phyloP scores from a whole-genome alignment of 2,888 invertebrate species.

The Cryptophagus acutangulus region DNA sequence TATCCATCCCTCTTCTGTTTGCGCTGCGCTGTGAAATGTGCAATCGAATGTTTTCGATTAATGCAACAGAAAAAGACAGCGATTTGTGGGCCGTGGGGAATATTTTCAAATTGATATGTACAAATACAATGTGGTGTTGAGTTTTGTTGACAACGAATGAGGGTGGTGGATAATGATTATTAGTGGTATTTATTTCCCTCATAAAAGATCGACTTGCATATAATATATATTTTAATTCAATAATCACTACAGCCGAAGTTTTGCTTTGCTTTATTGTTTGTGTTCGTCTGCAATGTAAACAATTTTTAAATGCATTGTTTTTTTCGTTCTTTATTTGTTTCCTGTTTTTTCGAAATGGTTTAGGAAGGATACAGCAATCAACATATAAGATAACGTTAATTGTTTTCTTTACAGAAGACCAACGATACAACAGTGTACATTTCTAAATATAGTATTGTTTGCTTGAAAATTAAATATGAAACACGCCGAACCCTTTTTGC shows the following conservation, averaged over 20 bases:
- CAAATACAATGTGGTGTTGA: conserved; percentile 18
- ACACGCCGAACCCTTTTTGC: too few relatives aligned
- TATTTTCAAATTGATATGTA: conserved; percentile 8
- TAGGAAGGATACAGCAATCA: conserved; percentile 1
- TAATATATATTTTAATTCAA: too few relatives aligned
- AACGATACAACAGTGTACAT: neutral
- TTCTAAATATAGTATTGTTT: conserved; percentile 1
- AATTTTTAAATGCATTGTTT: too few relatives aligned
- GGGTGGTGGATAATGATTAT: conserved; percentile 18
- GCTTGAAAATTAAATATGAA: too few relatives aligned
- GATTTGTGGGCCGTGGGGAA: conserved; percentile 8
- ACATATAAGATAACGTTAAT: neutral
- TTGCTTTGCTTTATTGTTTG: too few relatives aligned
- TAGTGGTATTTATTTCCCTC: conserved; percentile 18
- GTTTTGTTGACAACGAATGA: conserved; percentile 16
- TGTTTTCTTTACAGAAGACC: conserved; percentile 1
- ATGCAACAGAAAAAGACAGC: neutral
- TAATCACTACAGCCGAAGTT: too few relatives aligned
- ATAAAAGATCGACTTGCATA: conserved; percentile 10
- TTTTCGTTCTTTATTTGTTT: neutral
- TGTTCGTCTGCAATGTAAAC: too few relatives aligned
- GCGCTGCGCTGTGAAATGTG: too few relatives aligned
- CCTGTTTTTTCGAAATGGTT: neutral
- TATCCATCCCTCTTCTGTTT: too few relatives aligned
- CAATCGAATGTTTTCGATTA: too few relatives aligned